Conservation (phyloP, 2,797 vertebrate genomes). For the Gymnothorax reevesii region DNA sequence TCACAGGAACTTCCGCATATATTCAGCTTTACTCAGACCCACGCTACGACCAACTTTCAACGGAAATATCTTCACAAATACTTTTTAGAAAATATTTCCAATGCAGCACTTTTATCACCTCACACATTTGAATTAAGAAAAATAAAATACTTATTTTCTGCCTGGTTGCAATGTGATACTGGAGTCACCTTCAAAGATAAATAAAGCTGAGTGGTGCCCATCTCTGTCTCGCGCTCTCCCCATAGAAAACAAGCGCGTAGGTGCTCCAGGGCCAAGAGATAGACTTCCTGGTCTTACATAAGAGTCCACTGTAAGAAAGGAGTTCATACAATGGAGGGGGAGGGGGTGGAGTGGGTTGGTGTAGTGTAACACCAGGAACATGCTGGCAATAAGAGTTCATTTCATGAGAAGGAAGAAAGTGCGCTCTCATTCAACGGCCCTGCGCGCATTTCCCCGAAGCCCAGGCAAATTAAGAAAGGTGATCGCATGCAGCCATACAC, state of each 20-base stretch:
- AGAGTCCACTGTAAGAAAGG: slow-evolving; percentile 17
- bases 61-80: no score
- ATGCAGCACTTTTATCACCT: no score
- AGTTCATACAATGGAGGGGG: slow-evolving; percentile 15
- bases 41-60: no score
- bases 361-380: slow-evolving; percentile 6
- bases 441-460: not conserved
- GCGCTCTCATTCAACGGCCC: not conserved
- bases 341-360: not conserved
- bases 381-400: not conserved
- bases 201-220: not conserved
- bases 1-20: no score
- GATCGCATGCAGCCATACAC: not conserved
- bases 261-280: not conserved
- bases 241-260: not conserved
- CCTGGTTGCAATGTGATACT: not conserved
- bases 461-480: not conserved
- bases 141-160: no score
- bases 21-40: no score
- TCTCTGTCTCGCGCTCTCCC: slow-evolving; percentile 39
- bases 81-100: no score
- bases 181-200: not conserved
- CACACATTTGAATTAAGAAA: no score
- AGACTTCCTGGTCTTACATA: not conserved
- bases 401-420: slow-evolving; percentile 9